Base-by-base conservation (phyloP, 2,113 vertebrate genomes). In the Malaclemys terrapin region DNA sequence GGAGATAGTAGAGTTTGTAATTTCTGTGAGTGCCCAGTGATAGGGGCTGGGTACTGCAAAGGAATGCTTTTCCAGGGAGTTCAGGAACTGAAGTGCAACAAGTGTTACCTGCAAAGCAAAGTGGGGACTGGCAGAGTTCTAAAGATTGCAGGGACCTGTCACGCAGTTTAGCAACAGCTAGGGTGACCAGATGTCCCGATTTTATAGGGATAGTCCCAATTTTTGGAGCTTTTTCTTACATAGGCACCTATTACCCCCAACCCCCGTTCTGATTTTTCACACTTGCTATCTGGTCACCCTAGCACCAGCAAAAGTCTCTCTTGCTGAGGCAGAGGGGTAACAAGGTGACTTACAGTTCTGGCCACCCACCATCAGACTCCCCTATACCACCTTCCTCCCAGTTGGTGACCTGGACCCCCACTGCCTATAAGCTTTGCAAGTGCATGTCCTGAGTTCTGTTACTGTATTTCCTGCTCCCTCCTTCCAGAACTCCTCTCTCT, bases 351-450 rank as follows among this genome's bases (percentile, higher is more conserved):
- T 69, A 69, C 17, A 69, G 35, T 69, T n/a, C 65, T 69, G 65
- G 65, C 16, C 65, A 20, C n/a, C 65, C 19, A 72, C 8, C 35
- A 72, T 72, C n/a, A n/a, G 65, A 72, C n/a, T 72, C 8, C 17
- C 35, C 80, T 87, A 1, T 38, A 25, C 8, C 1, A 3, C 35
- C 65, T 78, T 38, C 31, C 14, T 14, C 31, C 65, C 65, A 20
- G 8, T 17, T 10, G 16, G 10, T 82, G 11, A 8, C 49, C 20
- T 0, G 38, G 10, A 59, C 12, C 14, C 24, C 16, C 31, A n/a
- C 8, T 8, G 16, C 19, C 31, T 2, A 0, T 47, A 45, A 56
- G 5, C 0, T 0, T 3, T 31, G 1, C 29, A 3, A 10, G 35
- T 29, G 54, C 56, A 6, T 24, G n/a, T 13, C 6, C 0, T 2